A percentile compares a stretch with the other conserved stretches of the same genome.
Evolutionary conservation across 2,113 vertebrate species (phyloP).

Genomic region (Etia nguti): DNA sequence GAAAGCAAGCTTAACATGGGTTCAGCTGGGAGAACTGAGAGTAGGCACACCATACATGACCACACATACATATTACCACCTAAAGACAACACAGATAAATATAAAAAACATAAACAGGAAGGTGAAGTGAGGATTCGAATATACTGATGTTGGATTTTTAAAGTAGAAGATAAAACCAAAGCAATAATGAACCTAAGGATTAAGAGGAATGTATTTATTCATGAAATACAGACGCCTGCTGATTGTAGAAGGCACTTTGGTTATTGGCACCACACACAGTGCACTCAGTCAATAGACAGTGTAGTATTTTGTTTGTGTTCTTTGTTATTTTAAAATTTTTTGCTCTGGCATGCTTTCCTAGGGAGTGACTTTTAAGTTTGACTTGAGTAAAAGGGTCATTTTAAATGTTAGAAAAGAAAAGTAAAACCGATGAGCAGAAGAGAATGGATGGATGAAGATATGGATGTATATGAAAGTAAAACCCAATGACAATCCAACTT

Average conservation of each 20-base stretch:
- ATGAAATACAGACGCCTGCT: not conserved
- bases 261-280: not conserved
- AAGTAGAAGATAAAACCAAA: not conserved
- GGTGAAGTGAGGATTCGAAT: not conserved
- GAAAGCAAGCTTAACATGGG: not conserved
- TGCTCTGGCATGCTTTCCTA: not conserved
- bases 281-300: not conserved
- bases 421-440: not conserved
- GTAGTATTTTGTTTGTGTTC: not conserved
- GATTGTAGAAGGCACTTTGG: not conserved
- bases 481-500: not conserved
- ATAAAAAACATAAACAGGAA: not conserved
- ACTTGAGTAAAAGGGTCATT: not conserved
- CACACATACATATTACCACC: not conserved
- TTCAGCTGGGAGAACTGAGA: not conserved
- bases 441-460: not conserved
- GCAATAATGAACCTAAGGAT: not conserved
- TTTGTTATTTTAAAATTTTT: not conserved
- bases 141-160: not conserved
- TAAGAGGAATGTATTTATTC: not conserved
- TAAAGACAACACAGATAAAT: not conserved
- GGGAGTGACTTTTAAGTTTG: not conserved
- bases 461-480: not conserved
- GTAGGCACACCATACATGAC: not conserved
- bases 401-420: not conserved